Conservation (phyloP, 2,113 vertebrate genomes). For the Leiothrix lutea region DNA sequence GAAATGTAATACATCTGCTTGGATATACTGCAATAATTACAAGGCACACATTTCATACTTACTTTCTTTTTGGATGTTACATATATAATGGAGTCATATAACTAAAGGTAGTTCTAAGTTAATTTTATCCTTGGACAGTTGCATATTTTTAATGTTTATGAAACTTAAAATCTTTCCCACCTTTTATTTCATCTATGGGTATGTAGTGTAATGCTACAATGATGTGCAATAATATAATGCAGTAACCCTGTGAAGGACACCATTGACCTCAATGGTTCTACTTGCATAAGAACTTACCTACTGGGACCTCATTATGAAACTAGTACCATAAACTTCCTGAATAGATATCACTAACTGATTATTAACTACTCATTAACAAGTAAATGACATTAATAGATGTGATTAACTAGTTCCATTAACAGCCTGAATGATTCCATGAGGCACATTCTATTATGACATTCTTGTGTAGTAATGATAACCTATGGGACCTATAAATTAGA, state of each 20-base stretch:
- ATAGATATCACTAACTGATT: conserved; percentile 12
- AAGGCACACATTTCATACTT: background rate
- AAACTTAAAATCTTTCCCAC: background rate
- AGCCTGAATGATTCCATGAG: background rate
- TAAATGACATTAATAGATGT: conserved; percentile 6
- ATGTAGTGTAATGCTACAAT: background rate
- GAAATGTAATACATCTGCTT: background rate
- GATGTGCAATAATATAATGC: background rate
- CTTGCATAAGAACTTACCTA: background rate
- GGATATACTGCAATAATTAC: background rate
- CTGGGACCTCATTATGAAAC: background rate
- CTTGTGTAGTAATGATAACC: background rate
- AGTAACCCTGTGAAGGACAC: background rate
- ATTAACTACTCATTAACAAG: conserved; percentile 9
- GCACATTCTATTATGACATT: background rate
- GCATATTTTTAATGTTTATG: background rate
- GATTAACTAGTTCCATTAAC: conserved; percentile 11
- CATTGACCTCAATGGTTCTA: background rate
- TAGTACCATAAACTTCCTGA: background rate
- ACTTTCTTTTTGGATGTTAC: background rate
- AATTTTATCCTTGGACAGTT: background rate
- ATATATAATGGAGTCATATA: background rate
- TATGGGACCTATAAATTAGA: background rate
- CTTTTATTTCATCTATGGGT: background rate
- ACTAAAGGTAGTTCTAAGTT: background rate